Conservation (phyloP, 2,888 invertebrate genomes). For the Sarcophaga caerulescens region DNA sequence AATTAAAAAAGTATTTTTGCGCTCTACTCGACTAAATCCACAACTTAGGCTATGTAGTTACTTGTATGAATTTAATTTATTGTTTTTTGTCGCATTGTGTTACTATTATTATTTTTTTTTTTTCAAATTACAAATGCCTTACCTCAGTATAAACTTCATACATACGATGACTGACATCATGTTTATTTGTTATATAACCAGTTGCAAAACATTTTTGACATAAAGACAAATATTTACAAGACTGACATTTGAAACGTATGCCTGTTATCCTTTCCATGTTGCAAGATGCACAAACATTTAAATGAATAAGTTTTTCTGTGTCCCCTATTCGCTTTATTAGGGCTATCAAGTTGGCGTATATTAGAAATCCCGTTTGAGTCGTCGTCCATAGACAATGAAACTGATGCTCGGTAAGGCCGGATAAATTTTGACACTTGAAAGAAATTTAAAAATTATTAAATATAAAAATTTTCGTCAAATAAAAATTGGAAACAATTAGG, state of each 20-base stretch:
- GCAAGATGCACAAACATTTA: slow-evolving; percentile 77
- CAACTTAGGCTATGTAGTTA: no score
- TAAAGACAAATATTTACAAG: slow-evolving; percentile 78
- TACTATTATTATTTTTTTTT: neutral
- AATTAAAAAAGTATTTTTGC: no score
- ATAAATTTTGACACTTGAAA: slow-evolving; percentile 73
- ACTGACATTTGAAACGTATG: slow-evolving; percentile 80
- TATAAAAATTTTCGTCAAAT: neutral
- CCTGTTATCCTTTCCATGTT: slow-evolving; percentile 77
- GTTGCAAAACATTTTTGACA: slow-evolving; percentile 80
- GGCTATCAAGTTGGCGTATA: slow-evolving; percentile 78
- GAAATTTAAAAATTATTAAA: slow-evolving; percentile 26
- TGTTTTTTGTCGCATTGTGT: no score
- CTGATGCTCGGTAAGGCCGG: slow-evolving; percentile 78
- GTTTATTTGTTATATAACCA: slow-evolving; percentile 75
- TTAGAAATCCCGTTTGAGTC: slow-evolving; percentile 77
- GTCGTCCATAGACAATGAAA: slow-evolving; percentile 79
- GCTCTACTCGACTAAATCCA: no score
- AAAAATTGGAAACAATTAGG: no score
- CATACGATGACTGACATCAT: slow-evolving; percentile 78
- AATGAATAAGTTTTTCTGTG: slow-evolving; percentile 78
- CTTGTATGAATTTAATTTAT: no score
- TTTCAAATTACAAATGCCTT: slow-evolving; percentile 15
- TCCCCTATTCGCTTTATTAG: slow-evolving; percentile 79
- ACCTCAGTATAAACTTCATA: slow-evolving; percentile 79